phyloP scores from a whole-genome alignment of 2,888 invertebrate genomes.

The Chymomyza amoena region DNA sequence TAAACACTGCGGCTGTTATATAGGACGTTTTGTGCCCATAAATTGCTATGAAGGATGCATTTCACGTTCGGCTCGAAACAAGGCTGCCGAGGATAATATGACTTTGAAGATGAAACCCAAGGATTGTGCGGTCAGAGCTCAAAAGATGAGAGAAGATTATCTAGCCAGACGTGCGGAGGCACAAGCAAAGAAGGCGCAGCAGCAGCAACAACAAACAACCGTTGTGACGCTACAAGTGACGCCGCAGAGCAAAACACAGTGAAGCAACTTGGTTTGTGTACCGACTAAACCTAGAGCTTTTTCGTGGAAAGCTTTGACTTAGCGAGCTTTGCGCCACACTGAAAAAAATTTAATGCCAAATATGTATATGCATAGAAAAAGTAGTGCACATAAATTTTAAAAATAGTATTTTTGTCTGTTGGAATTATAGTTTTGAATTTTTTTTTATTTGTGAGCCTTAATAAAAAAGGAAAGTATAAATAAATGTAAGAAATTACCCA shows the following conservation, averaged over 20 bases:
- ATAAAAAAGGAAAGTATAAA: no score
- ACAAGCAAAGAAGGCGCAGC: conserved; percentile 8
- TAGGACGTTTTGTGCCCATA: conserved; percentile 68
- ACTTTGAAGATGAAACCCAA: conserved; percentile 59
- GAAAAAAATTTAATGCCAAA: conserved; percentile 1
- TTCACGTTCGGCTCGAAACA: conserved; percentile 59
- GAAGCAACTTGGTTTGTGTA: not conserved
- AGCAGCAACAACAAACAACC: conserved; percentile 26
- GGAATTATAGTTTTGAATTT: no score
- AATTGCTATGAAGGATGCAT: conserved; percentile 63
- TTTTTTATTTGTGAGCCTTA: no score
- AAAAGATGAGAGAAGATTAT: conserved; percentile 52
- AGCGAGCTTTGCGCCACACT: not conserved
- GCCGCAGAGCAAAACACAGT: conserved; percentile 3
- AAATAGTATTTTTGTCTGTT: no score
- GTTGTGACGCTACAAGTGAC: conserved; percentile 15
- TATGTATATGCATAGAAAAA: not conserved
- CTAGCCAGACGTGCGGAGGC: conserved; percentile 45
- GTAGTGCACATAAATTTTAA: no score
- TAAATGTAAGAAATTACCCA: no score
- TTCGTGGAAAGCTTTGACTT: not conserved
- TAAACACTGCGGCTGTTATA: conserved; percentile 74
- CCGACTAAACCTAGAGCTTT: not conserved
- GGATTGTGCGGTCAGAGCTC: conserved; percentile 66
- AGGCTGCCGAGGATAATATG: conserved; percentile 65